A percentile compares a stretch with the other conserved stretches of the same genome.
Evolutionary conservation across 1,140 invertebrate genomes (phyloP).

Genomic region (Camponotus floridanus): DNA sequence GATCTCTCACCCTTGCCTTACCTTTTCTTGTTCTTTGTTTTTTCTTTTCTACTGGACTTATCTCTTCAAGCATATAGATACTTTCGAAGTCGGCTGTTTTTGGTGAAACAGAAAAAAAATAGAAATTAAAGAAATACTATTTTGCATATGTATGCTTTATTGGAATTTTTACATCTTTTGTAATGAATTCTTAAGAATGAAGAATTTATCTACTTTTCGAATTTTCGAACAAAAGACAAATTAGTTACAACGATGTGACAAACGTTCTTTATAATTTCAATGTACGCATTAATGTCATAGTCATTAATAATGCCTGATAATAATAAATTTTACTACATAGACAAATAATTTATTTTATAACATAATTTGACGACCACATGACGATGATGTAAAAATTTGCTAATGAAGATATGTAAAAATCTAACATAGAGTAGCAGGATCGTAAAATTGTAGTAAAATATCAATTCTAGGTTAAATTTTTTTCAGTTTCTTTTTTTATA

Average conservation of each 20-base stretch:
- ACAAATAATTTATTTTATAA: not conserved
- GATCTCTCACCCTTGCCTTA: too few species aligned
- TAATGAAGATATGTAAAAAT: not conserved
- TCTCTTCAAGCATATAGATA: conserved; percentile 49
- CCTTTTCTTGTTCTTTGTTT: conserved; percentile 1
- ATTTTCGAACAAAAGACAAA: not conserved
- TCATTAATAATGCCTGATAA: not conserved
- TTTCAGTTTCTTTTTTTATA: not conserved
- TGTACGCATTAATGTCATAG: not conserved
- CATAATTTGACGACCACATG: too few species aligned
- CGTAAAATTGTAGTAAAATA: not conserved
- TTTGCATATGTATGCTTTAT: conserved; percentile 59
- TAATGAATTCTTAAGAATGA: conserved; percentile 48
- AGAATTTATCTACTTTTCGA: not conserved
- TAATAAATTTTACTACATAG: not conserved
- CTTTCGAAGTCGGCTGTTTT: conserved; percentile 65
- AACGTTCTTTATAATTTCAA: not conserved
- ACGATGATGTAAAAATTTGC: not conserved
- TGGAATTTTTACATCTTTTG: conserved; percentile 53
- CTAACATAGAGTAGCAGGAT: not conserved
- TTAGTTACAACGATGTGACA: not conserved
- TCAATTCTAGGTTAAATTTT: not conserved
- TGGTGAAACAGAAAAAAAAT: conserved; percentile 34
- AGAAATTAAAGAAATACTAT: conserved; percentile 70
- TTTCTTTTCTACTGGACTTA: not conserved